Conservation (phyloP, 2,888 invertebrate genomes). For the Diarsia mendica region DNA sequence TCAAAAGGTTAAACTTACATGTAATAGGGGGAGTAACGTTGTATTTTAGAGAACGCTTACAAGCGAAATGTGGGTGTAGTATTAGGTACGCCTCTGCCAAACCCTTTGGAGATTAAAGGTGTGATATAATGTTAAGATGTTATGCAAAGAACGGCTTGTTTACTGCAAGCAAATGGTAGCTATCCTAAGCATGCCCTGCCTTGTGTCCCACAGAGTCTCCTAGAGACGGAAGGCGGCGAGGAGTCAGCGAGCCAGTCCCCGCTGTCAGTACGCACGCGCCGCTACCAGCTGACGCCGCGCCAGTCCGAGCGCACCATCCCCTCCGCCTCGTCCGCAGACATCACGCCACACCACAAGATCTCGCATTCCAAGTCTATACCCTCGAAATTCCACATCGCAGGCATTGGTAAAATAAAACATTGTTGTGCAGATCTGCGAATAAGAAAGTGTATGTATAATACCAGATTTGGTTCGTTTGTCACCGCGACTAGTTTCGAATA, state of each 20-base stretch:
- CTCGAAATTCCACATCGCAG: conserved; percentile 92
- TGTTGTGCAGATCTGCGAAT: conserved; percentile 56
- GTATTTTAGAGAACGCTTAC: too few relatives aligned
- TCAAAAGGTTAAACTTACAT: too few relatives aligned
- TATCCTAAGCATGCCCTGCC: not conserved
- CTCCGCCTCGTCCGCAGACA: conserved; percentile 91
- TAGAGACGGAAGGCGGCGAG: conserved; percentile 94
- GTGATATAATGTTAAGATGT: too few relatives aligned
- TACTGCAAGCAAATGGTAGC: not conserved
- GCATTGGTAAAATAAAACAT: conserved; percentile 90
- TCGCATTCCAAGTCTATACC: conserved; percentile 89
- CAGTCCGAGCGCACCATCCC: conserved; percentile 95
- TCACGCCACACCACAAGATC: conserved; percentile 93
- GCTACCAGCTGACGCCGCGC: conserved; percentile 94
- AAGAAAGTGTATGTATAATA: conserved; percentile 53
- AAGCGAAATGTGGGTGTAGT: too few relatives aligned
- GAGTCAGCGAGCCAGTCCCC: conserved; percentile 95
- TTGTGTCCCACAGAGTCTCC: conserved; percentile 91
- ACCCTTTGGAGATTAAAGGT: too few relatives aligned
- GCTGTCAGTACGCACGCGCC: conserved; percentile 93
- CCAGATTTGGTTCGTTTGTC: conserved; percentile 52
- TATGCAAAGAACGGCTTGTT: not conserved
- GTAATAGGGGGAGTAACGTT: too few relatives aligned
- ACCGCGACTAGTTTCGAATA: conserved; percentile 34
- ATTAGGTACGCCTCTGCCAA: too few relatives aligned